These are phyloP conservation scores for Tarsius wallacei DNA, from an alignment of 2,797 vertebrate genomes.

Conservation along the genomic window DNA sequence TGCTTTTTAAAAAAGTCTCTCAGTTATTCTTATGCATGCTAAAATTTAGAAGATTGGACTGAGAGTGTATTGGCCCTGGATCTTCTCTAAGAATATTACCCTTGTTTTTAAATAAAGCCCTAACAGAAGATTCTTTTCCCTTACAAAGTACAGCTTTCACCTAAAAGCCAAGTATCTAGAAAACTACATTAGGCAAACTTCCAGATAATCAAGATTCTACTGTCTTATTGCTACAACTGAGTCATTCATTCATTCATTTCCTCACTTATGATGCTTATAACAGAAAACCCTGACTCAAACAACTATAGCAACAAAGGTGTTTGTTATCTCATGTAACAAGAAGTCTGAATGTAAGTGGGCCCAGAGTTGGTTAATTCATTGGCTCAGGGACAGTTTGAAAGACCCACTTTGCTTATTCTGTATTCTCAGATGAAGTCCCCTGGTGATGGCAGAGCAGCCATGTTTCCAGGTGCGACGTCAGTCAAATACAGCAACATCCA, in stretches of 20 bases:
- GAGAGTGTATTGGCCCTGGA: not conserved
- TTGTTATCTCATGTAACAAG: not conserved
- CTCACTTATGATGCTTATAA: not conserved
- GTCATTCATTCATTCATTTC: not conserved
- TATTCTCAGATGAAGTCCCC: not conserved
- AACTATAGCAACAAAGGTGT: not conserved
- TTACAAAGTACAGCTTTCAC: conserved; percentile 1
- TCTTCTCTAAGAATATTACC: conserved; percentile 20
- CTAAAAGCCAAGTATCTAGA: conserved; percentile 33
- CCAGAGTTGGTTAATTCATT: not conserved
- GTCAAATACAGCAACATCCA: not conserved
- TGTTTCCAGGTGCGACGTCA: not conserved
- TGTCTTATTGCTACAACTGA: not conserved
- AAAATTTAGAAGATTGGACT: not conserved
- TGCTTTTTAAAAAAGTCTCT: not conserved
- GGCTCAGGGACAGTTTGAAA: not conserved
- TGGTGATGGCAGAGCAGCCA: not conserved
- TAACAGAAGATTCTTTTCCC: not conserved
- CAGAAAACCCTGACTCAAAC: not conserved
- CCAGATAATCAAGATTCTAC: conserved; percentile 10
- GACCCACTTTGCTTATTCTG: not conserved
- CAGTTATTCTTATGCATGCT: not conserved
- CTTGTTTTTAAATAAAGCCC: conserved; percentile 43
- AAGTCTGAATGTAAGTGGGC: not conserved
- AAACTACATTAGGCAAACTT: conserved; percentile 26